Percentiles rank a stretch among this genome's conserved stretches.
Evolutionary conservation across 2,888 invertebrate species (phyloP).

Genomic region (Mamestra brassicae): DNA sequence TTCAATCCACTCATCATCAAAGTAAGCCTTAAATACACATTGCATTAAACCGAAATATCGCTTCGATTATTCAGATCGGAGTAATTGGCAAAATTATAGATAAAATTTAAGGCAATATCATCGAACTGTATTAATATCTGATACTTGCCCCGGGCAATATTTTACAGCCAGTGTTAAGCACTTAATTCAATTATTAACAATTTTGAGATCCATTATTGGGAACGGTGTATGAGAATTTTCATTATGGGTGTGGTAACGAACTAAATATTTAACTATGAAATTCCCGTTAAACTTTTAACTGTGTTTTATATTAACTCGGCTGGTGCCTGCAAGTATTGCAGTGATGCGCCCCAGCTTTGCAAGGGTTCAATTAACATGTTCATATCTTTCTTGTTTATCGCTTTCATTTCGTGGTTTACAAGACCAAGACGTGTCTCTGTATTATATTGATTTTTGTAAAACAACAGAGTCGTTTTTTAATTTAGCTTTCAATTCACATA

Average conservation of each 20-base stretch:
- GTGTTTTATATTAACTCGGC: not conserved
- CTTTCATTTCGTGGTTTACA: too few species aligned
- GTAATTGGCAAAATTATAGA: conserved; percentile 40
- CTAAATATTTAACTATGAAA: not conserved
- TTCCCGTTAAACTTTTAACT: not conserved
- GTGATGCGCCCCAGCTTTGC: too few species aligned
- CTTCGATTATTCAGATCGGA: conserved; percentile 29
- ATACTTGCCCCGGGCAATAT: conserved; percentile 41
- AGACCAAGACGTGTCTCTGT: too few species aligned
- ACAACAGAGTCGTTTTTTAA: too few species aligned
- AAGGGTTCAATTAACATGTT: too few species aligned
- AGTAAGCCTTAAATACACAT: conserved; percentile 2
- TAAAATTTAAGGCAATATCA: conserved; percentile 26
- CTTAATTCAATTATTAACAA: conserved; percentile 59
- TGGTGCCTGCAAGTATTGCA: too few species aligned
- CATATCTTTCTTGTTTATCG: too few species aligned
- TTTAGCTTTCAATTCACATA: too few species aligned
- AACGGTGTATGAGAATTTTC: not conserved
- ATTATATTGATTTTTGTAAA: too few species aligned
- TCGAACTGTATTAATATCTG: conserved; percentile 21
- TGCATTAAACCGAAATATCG: conserved; percentile 10
- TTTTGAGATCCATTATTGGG: conserved; percentile 35
- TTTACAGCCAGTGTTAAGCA: conserved; percentile 41
- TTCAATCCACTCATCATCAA: not conserved
- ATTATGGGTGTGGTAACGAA: not conserved